These are phyloP conservation scores for Hyles euphorbiae DNA, from an alignment of 1,140 invertebrate species.

Conservation along the genomic window DNA sequence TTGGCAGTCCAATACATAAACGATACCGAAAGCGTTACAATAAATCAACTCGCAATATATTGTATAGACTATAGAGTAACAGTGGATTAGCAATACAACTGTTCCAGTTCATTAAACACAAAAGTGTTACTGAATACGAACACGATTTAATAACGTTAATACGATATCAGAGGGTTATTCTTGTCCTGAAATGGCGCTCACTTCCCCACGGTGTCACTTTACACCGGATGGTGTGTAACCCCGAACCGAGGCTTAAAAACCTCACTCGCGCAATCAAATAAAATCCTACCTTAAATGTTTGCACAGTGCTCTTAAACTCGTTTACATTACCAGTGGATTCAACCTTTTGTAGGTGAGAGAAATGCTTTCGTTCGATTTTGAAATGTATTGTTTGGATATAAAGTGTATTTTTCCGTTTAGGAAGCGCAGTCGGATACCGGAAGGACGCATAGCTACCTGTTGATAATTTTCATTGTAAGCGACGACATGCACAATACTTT, in stretches of 20 bases:
- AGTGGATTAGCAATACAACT: background rate
- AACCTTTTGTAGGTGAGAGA: constrained; percentile 17
- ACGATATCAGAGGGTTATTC: constrained; percentile 36
- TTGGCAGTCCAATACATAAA: no score
- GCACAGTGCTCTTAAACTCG: constrained; percentile 12
- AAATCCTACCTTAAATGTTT: constrained; percentile 17
- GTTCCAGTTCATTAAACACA: background rate
- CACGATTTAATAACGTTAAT: constrained; percentile 33
- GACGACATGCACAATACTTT: constrained; percentile 50
- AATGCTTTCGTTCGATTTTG: background rate
- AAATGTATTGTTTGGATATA: constrained; percentile 3
- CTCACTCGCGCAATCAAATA: constrained; percentile 14
- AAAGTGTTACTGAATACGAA: constrained; percentile 22
- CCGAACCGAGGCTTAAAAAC: constrained; percentile 41
- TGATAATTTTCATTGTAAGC: constrained; percentile 65
- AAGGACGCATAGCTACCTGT: constrained; percentile 71
- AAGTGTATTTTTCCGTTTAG: constrained; percentile 7
- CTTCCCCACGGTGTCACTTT: constrained; percentile 67
- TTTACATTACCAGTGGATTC: constrained; percentile 9
- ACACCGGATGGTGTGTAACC: constrained; percentile 66
- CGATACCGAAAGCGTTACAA: no score
- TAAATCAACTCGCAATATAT: no score
- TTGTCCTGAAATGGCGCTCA: constrained; percentile 43
- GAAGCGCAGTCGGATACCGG: constrained; percentile 44
- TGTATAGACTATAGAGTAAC: no score